These are phyloP conservation scores for Embidobia sp. DNA, from an alignment of 2,888 invertebrate species.

Conservation along the genomic window DNA sequence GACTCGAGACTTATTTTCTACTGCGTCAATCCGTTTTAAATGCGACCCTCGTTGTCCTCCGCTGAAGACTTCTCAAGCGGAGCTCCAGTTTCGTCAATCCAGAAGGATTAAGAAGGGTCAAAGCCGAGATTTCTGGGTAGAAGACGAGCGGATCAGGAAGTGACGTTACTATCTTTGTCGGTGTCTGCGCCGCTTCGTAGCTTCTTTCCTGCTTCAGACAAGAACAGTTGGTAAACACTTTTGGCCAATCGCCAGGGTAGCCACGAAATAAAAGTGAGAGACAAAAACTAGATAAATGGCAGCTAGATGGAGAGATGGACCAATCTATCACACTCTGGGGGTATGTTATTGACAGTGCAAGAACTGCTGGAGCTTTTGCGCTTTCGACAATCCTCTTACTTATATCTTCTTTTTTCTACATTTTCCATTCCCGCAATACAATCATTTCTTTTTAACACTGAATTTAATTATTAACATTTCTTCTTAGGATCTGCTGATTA, in stretches of 20 bases:
- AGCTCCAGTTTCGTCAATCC: constrained; percentile 61
- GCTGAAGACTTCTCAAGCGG: constrained; percentile 42
- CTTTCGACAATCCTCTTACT: constrained; percentile 23
- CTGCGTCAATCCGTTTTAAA: constrained; percentile 40
- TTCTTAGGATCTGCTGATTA: no score
- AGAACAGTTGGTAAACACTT: constrained; percentile 75
- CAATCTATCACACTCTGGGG: constrained; percentile 79
- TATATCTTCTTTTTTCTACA: constrained; percentile 42
- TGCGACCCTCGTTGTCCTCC: constrained; percentile 35
- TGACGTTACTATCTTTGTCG: constrained; percentile 44
- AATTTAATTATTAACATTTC: constrained; percentile 5
- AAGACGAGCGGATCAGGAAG: constrained; percentile 47
- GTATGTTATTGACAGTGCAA: constrained; percentile 80
- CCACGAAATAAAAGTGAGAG: constrained; percentile 77
- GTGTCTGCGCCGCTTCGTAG: constrained; percentile 10
- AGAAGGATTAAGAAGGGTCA: constrained; percentile 65
- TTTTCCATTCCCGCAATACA: constrained; percentile 12
- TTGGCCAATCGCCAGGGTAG: constrained; percentile 71
- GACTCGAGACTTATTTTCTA: constrained; percentile 40
- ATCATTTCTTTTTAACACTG: neutral
- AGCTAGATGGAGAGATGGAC: constrained; percentile 77
- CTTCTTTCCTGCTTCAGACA: constrained; percentile 34
- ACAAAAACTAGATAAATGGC: constrained; percentile 81
- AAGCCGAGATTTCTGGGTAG: constrained; percentile 66
- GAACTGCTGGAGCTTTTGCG: constrained; percentile 74